phyloP scores from a whole-genome alignment of 92 coral and sea anemone species.

The Paragorgia papillata region DNA sequence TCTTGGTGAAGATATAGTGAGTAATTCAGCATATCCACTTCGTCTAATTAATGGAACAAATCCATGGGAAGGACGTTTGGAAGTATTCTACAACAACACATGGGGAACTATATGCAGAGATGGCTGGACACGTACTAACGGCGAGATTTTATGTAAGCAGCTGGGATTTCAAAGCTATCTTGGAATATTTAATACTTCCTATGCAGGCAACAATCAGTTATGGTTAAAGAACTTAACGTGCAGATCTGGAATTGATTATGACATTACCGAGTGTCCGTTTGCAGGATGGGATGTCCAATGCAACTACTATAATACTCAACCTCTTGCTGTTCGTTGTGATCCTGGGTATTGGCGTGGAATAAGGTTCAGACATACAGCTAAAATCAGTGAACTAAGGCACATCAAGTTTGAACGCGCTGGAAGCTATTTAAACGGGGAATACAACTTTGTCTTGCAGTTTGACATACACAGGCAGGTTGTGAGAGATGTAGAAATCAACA shows the following conservation, averaged over 20 bases:
- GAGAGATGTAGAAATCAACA: constrained; percentile 23
- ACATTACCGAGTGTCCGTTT: constrained; percentile 7
- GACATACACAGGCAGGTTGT: constrained; percentile 7
- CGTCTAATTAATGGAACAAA: constrained; percentile 25
- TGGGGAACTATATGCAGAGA: constrained; percentile 27
- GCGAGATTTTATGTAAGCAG: constrained; percentile 20
- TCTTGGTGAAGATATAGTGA: neutral
- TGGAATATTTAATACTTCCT: neutral
- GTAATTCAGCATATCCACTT: neutral
- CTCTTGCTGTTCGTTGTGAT: constrained; percentile 9
- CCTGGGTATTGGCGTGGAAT: constrained; percentile 44
- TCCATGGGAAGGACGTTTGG: constrained; percentile 29
- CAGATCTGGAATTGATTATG: constrained; percentile 6
- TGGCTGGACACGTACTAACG: neutral
- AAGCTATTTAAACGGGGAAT: neutral
- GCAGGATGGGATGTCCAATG: constrained; percentile 27
- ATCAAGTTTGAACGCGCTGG: constrained; percentile 32
- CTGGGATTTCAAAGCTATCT: constrained; percentile 21
- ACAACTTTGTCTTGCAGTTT: constrained; percentile 25
- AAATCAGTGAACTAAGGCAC: constrained; percentile 6
- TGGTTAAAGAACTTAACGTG: constrained; percentile 24
- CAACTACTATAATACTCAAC: neutral
- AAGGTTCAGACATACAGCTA: constrained; percentile 21
- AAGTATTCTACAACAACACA: constrained; percentile 28
- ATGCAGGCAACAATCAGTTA: neutral